Evolutionary conservation across 1,140 invertebrate genomes (phyloP), one percentile per base, ranked within the genome.

Genomic region (Heliconius himera): DNA sequence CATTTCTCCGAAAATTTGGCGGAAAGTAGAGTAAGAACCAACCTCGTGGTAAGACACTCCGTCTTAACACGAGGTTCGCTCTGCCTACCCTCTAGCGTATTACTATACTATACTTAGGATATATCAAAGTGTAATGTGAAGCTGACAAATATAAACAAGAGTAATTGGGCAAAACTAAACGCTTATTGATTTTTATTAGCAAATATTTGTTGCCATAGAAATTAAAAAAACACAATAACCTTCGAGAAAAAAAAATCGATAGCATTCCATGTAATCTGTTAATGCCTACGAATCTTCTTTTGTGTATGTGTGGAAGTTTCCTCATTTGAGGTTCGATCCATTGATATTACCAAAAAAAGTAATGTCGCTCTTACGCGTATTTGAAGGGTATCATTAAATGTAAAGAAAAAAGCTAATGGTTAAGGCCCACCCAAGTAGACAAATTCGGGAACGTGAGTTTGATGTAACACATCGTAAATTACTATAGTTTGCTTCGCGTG

Each of bases 401-500:
- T 83, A 82, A 83, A 87, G 83, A 90, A 91, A 92, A 85, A 93
- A 87, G 74, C 85, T 87, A 89, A 90, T 90, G 87, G 80, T 88
- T 86, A 89, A 83, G 76, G 92, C 80, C 92, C 92, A 93, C 92
- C 91, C 92, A 92, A 87, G 91, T 82, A 81, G 92, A 87, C 85
- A 84, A 82, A 86, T 88, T 89, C 84, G 82, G 84, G 84, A 87
- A 89, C 87, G 88, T 88, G 87, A 90, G 83, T 86, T 88, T 88
- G 82, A 87, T 88, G 88, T 89, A 89, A 90, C 92, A 93, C 91
- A 79, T 92, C 86, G 88, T 91, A 90, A 91, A 93, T 91, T 87
- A 88, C 79, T 85, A 86, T 83, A 85, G 87, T 87, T 90, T 87
- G 73, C 78, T 87, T 86, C 83, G 84, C 85, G 85, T 87, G 85